Evolutionary conservation across 1,140 invertebrate species (phyloP).

Genomic region (Drosophila navojoa): DNA sequence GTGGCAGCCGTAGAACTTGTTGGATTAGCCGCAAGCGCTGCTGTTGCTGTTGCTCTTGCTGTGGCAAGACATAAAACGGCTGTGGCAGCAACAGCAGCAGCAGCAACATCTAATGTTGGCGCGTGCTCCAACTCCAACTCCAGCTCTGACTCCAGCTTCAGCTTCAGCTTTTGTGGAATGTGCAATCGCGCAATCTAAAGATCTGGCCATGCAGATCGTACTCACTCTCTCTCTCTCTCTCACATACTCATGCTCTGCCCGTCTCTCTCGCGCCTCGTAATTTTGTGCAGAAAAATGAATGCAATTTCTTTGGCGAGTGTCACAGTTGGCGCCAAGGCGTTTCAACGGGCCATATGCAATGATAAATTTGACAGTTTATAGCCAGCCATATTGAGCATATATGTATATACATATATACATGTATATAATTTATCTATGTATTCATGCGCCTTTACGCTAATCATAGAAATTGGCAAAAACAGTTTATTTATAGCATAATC

Average conservation of each 20-base stretch:
- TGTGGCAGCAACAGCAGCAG: constrained; percentile 34
- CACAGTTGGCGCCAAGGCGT: constrained; percentile 82
- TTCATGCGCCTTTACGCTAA: constrained; percentile 35
- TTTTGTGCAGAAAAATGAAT: constrained; percentile 74
- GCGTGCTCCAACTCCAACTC: constrained; percentile 53
- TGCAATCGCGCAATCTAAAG: constrained; percentile 60
- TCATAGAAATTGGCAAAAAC: constrained; percentile 71
- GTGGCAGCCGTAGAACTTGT: constrained; percentile 62
- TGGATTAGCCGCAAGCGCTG: constrained; percentile 75
- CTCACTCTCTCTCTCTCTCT: not conserved
- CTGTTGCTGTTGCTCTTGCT: constrained; percentile 18
- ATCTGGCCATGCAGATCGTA: constrained; percentile 17
- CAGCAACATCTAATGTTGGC: constrained; percentile 66
- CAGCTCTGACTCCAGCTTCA: constrained; percentile 23
- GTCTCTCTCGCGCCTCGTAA: constrained; percentile 30
- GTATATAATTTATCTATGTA: not conserved
- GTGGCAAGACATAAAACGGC: constrained; percentile 43
- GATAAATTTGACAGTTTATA: constrained; percentile 80
- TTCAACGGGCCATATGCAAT: constrained; percentile 49
- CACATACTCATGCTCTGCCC: too few relatives aligned
- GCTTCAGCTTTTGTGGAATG: constrained; percentile 55
- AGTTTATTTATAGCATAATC: constrained; percentile 66
- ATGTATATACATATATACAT: not conserved
- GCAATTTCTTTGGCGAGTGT: constrained; percentile 75
- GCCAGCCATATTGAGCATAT: constrained; percentile 43